Base-by-base conservation (phyloP, 1,140 invertebrate genomes). In the Nylanderia fulva region DNA sequence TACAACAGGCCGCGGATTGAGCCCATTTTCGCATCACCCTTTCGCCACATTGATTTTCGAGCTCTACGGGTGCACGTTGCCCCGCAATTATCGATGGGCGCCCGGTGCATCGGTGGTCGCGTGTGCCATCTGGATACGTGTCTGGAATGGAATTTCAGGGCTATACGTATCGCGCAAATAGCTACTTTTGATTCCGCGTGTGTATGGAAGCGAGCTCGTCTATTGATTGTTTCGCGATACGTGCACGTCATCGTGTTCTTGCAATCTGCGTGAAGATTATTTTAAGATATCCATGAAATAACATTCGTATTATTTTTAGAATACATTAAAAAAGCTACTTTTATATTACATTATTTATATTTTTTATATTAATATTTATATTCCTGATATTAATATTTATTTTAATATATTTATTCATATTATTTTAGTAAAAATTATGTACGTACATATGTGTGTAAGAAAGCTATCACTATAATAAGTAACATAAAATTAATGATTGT, bases 1-100 rank as follows among this genome's bases (percentile, higher is more conserved):
- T 60, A 56, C 42, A 75, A 74, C 63, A 58, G 74, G 33, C 84
- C 69, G 39, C 42, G 74, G 77, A 91, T 91, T 89, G 90, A 90
- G 85, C 88, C 82, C 85, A 93, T 93, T 93, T 94, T 92, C 91
- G 89, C 93, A 91, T 93, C 93, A 93, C 91, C 91, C 90, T 91
- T 90, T 91, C 86, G 88, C 85, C 90, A 90, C 92, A 91, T 93
- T 86, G 91, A 88, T 91, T 92, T 88, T 90, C 88, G 86, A 87
- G 60, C 39, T 52, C 15, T 64, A 45, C 84, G 42, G 74, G 60
- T 74, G 75, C 86, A 56, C 64, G 64, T 87, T 83, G 72, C 60
- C 58, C 75, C 52, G 48, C 82, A 90, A 90, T 91, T 89, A 92
- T 88, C 82, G 83, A 45, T 80, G 48, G 45, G 80, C 72, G 77